Conservation (phyloP, 2,797 vertebrate genomes). For the Halcyon badia region DNA sequence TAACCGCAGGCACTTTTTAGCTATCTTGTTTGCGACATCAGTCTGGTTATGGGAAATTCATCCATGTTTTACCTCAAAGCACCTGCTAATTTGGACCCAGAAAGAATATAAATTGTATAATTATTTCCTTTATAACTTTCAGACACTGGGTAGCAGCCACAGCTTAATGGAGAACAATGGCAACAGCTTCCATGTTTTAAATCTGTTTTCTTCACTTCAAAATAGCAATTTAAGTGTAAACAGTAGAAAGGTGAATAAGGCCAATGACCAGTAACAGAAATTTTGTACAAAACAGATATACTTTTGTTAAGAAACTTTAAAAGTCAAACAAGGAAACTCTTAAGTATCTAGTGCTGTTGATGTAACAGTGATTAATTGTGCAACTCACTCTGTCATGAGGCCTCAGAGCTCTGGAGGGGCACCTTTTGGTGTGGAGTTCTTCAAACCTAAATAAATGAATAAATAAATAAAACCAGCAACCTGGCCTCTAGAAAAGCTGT, state of each 20-base stretch:
- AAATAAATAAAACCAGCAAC: background rate
- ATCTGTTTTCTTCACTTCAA: background rate
- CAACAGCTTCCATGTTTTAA: background rate
- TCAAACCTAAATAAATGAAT: background rate
- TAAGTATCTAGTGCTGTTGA: background rate
- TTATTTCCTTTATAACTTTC: slow-evolving; percentile 37
- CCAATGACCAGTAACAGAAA: background rate
- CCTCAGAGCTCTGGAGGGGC: background rate
- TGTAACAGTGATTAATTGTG: background rate
- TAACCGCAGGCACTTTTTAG: slow-evolving; percentile 60
- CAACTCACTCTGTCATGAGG: background rate
- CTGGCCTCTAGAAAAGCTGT: background rate
- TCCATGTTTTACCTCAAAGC: slow-evolving; percentile 70
- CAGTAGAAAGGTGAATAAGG: background rate
- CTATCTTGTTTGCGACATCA: slow-evolving; percentile 48
- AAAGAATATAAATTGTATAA: slow-evolving; percentile 56
- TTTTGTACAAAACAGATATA: background rate
- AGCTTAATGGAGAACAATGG: background rate
- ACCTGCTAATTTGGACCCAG: slow-evolving; percentile 59
- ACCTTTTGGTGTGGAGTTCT: background rate
- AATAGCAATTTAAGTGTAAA: background rate
- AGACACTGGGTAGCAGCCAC: background rate
- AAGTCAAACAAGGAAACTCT: background rate
- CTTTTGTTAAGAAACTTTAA: background rate
- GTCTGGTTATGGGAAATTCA: slow-evolving; percentile 59